Evolutionary conservation across 1,140 invertebrate species (phyloP).

Genomic region (Aphaenogaster floridana): DNA sequence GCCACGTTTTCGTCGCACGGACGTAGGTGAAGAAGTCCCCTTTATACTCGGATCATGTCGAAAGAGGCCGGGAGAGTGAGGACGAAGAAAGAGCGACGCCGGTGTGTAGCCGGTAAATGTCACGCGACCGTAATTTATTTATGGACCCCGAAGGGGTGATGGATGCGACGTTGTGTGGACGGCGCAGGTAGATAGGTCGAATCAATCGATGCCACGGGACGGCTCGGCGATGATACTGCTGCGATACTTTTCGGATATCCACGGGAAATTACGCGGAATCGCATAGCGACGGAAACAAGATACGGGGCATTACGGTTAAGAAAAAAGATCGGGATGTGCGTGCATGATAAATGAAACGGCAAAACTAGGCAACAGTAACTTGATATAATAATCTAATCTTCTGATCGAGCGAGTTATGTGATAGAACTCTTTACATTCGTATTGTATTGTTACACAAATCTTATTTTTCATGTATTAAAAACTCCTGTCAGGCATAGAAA

Average conservation of each 20-base stretch:
- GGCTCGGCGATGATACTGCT: conserved; percentile 35
- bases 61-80: conserved; percentile 20
- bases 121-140: conserved; percentile 79
- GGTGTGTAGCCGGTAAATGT: conserved; percentile 69
- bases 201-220: conserved; percentile 62
- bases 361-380: not conserved
- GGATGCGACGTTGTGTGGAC: conserved; percentile 23
- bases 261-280: conserved; percentile 25
- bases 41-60: conserved; percentile 54
- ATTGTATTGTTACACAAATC: not conserved
- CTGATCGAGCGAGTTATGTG: not conserved
- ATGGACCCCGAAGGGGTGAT: conserved; percentile 59
- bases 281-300: not conserved
- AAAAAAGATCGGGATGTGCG: not conserved
- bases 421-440: not conserved
- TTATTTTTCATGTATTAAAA: not conserved
- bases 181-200: conserved; percentile 21
- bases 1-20: conserved; percentile 49
- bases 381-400: not conserved
- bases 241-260: conserved; percentile 40
- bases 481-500: no score
- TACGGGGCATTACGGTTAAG: no score
- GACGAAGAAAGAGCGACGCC: conserved; percentile 48
- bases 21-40: conserved; percentile 16
- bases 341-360: not conserved